Conservation (phyloP, 2,113 vertebrate genomes). For the Erythrocercus mccallii region DNA sequence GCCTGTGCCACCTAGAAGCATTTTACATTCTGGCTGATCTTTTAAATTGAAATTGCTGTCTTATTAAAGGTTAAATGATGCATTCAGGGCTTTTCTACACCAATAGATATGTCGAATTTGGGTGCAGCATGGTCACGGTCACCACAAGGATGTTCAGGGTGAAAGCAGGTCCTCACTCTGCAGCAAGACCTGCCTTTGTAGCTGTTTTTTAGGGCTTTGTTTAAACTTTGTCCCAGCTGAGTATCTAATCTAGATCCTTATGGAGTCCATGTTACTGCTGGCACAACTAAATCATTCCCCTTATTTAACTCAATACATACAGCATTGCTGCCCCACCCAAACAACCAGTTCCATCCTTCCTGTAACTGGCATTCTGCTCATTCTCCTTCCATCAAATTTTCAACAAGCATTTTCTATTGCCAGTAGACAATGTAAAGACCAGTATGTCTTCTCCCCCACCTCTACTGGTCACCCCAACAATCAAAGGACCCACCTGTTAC, state of each 20-base stretch:
- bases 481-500: constrained; percentile 77
- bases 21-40: not conserved
- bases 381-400: not conserved
- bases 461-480: not conserved
- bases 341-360: not conserved
- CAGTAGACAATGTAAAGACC: not conserved
- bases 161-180: not conserved
- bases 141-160: not conserved
- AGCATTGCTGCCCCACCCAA: not conserved
- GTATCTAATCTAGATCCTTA: not conserved
- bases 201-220: not conserved
- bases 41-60: not conserved
- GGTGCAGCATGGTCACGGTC: rapidly evolving
- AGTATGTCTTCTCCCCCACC: not conserved
- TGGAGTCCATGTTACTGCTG: not conserved
- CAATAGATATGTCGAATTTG: not conserved
- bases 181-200: not conserved
- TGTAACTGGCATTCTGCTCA: not conserved
- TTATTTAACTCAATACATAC: not conserved
- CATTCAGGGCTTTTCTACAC: not conserved
- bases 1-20: not conserved
- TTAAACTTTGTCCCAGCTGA: not conserved
- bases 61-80: not conserved
- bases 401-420: not conserved
- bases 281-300: not conserved